phyloP scores from a whole-genome alignment of 1,140 invertebrate species.

The Lasioglossum baleicum region DNA sequence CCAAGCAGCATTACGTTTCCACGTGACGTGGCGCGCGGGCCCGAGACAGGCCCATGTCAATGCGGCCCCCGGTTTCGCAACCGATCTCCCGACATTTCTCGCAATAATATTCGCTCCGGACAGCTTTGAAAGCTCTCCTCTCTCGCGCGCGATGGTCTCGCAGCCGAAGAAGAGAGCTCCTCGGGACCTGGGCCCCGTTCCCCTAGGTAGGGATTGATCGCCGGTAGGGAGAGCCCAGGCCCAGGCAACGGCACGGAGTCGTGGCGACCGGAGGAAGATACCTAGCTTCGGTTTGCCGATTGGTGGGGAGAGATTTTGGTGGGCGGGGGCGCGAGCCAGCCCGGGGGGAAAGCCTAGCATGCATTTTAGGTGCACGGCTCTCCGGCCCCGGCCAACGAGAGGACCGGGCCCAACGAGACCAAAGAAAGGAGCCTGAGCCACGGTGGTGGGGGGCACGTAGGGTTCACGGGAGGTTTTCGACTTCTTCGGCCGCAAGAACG shows the following conservation, averaged over 20 bases:
- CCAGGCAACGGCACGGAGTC: constrained; percentile 60
- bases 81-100: neutral
- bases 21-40: neutral
- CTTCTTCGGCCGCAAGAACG: constrained; percentile 73
- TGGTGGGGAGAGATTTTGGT: constrained; percentile 57
- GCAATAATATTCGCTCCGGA: neutral
- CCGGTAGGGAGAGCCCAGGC: constrained; percentile 46
- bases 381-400: constrained; percentile 50
- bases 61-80: neutral
- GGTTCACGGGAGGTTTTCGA: constrained; percentile 80
- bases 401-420: constrained; percentile 55
- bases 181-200: constrained; percentile 4
- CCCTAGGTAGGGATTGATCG: constrained; percentile 47
- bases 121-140: neutral
- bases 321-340: constrained; percentile 52
- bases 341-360: constrained; percentile 73
- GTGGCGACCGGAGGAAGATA: constrained; percentile 78
- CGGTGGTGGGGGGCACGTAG: constrained; percentile 79
- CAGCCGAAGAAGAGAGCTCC: neutral
- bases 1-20: neutral
- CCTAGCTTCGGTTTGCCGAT: constrained; percentile 70
- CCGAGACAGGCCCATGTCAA: neutral
- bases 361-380: constrained; percentile 76
- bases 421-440: constrained; percentile 53
- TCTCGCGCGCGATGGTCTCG: neutral